Base-by-base conservation (phyloP, 2,113 vertebrate genomes). In the Trematomus loennbergii region DNA sequence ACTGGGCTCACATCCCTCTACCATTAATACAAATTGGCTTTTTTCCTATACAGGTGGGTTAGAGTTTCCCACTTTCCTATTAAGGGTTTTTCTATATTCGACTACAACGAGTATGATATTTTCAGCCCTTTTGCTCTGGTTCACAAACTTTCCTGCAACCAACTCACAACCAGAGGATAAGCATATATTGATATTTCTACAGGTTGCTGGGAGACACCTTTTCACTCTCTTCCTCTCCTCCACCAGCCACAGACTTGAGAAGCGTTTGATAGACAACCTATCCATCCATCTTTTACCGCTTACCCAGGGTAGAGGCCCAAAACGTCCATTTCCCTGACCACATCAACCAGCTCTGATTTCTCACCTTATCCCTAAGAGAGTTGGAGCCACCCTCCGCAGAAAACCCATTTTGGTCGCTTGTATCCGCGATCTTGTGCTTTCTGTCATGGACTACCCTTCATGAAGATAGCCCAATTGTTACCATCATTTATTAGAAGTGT, bases 401-500 rank as follows among this genome's bases (percentile, higher is more conserved):
- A 40, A 40, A 40, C 36, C 36, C 5, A 40, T 40, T 8, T 40
- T 8, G 36, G 8, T 8, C 5, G 36, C 36, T 40, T 40, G 36
- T 40, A 40, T 40, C 36, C 5, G 7, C 36, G 7, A 40, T 40
- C 5, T 40, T 40, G 36, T 40, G 5, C 7, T 7, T 40, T 40
- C 29, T 29, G 29, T 29, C 29, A 29, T 4, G 29, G 29, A 29
- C 29, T 29, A 29, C 3, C 29, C 29, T 29, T 29, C 3, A 29
- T 29, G 29, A 29, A 29, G 29, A 4, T 29, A 29, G 29, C 29
- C 29, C 29, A 29, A 8, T 40, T 40, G 36, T 40, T 40, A 40
- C 36, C 36, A 40, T 63, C 40, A 69, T 72, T 78, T 69, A 70
- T 79, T 59, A 74, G 52, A 68, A 63, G 69, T 62, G 85, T 40